These are phyloP conservation scores for Drosophila yakuba DNA, from an alignment of 1,140 invertebrate species.

Conservation along the genomic window DNA sequence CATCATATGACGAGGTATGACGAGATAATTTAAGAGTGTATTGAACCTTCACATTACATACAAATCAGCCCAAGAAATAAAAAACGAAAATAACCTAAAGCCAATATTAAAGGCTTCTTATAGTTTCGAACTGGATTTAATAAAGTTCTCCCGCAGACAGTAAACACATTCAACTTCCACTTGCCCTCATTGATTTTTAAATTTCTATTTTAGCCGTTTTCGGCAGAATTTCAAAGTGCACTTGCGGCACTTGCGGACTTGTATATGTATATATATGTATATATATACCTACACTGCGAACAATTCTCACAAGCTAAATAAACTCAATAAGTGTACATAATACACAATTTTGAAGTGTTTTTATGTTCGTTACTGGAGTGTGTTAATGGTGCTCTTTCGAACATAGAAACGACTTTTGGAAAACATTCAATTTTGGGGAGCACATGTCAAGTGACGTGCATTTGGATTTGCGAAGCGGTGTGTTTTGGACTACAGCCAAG, in stretches of 20 bases:
- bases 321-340: not conserved
- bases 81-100: not conserved
- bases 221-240: slow-evolving; percentile 40
- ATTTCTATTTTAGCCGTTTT: slow-evolving; percentile 43
- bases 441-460: not conserved
- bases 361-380: no score
- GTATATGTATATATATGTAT: not conserved
- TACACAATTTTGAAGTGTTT: no score
- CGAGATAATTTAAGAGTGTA: not conserved
- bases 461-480: not conserved
- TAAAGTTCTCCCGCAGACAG: slow-evolving; percentile 7
- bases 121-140: not conserved
- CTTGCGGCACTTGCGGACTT: slow-evolving; percentile 30
- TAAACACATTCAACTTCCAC: slow-evolving; percentile 28
- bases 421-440: not conserved
- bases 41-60: not conserved
- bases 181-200: slow-evolving; percentile 61
- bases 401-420: no score
- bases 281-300: not conserved
- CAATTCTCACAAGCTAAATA: no score
- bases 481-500: slow-evolving; percentile 48
- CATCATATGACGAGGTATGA: not conserved
- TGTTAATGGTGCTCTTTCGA: no score
- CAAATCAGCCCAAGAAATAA: not conserved
- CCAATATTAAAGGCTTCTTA: slow-evolving; percentile 9